Evolutionary conservation across 2,888 invertebrate genomes (phyloP), one percentile per base, ranked within the genome.

Genomic region (Ischnura elegans): DNA sequence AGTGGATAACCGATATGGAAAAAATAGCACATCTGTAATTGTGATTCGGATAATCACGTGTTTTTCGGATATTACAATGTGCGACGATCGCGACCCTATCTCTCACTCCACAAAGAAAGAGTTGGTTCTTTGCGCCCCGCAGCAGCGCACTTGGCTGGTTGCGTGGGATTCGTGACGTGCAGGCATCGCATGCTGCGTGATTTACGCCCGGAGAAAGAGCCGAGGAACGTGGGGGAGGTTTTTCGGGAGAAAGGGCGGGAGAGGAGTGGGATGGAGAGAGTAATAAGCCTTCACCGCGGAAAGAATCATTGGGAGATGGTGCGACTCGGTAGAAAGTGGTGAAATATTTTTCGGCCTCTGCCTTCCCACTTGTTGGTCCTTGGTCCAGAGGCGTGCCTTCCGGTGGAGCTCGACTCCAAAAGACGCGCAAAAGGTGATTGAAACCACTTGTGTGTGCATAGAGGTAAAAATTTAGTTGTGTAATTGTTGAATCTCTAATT

Each of bases 131-230:
- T 61, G 21, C 25, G 25, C 61, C 61, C 25, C 25, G 25, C 8
- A 61, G 61, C 25, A 21, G 47, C 25, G 21, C 61, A 6, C 25
- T 2, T 5, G 25, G 61, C 25, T 16, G 19, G 51, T 25, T 21
- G 76, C 76, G 76, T 76, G 29, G 76, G 29, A 76, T 76, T 36
- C 76, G 21, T 76, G 76, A 36, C 13, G 76, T 13, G 36, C 2
- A 29, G 36, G 13, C 76, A 76, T 76, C 76, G 76, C 76, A 36
- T 76, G 76, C 76, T 76, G 76, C 36, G 76, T 76, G 76, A 76
- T 76, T 76, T 76, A 76, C 76, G 76, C 36, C 76, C 76, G 76
- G 87, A 36, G 29, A 46, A 21, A 8, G 10, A 2, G 1, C 6
- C n/a, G 46, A n/a, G 0, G 45, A 42, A 25, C 2, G 10, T 8